Evolutionary conservation across 2,888 invertebrate genomes (phyloP).

Genomic region (Lagria hirta): DNA sequence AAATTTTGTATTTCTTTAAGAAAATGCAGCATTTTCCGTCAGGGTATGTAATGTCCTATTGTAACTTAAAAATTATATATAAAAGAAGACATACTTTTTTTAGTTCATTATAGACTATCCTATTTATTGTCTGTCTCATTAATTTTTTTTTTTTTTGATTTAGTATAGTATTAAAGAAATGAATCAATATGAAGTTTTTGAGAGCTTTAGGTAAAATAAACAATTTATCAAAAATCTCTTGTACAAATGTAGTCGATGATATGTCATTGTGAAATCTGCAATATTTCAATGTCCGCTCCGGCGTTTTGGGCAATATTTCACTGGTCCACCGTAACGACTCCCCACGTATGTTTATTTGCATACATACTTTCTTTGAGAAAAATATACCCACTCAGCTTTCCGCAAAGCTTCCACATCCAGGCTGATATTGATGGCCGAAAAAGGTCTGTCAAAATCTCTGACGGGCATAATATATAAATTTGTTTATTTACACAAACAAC

Average conservation of each 20-base stretch:
- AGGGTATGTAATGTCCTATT: too few relatives aligned
- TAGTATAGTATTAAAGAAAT: too few relatives aligned
- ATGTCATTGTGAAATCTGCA: conserved; percentile 54
- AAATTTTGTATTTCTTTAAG: too few relatives aligned
- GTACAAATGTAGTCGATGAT: conserved; percentile 54
- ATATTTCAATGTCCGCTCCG: conserved; percentile 54
- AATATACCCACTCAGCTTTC: conserved; percentile 53
- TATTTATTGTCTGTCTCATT: too few relatives aligned
- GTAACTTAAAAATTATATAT: too few relatives aligned
- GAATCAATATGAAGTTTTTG: too few relatives aligned
- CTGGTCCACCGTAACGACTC: conserved; percentile 49
- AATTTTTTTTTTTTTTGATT: too few relatives aligned
- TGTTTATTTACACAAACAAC: conserved; percentile 28
- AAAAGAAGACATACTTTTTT: too few relatives aligned
- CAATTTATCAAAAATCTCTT: conserved; percentile 54
- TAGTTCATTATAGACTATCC: too few relatives aligned
- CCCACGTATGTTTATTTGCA: conserved; percentile 52
- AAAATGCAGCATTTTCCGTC: too few relatives aligned
- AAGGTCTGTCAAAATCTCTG: conserved; percentile 53
- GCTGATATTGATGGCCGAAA: conserved; percentile 52
- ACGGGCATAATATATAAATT: conserved; percentile 45
- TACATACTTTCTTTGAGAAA: conserved; percentile 51
- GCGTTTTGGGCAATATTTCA: conserved; percentile 52
- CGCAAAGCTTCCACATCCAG: conserved; percentile 47
- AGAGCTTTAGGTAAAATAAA: too few relatives aligned